These are phyloP conservation scores for Allolobophora icterica DNA, from an alignment of 2,888 invertebrate genomes.

Conservation along the genomic window DNA sequence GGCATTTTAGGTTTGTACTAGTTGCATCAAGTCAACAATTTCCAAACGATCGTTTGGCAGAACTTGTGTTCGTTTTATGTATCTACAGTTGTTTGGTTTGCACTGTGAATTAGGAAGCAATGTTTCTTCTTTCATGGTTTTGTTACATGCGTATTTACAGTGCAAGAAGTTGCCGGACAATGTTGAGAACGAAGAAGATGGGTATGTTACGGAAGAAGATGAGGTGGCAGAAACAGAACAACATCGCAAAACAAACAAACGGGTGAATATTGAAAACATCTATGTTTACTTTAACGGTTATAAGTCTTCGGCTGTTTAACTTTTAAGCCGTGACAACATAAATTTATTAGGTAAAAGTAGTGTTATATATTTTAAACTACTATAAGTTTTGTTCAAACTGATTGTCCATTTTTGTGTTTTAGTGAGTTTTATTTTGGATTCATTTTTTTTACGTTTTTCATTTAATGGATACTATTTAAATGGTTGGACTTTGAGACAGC, in stretches of 20 bases:
- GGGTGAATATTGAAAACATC: slow-evolving; percentile 52
- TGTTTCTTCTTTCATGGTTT: neutral
- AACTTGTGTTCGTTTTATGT: no score
- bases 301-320: neutral
- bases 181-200: slow-evolving; percentile 58
- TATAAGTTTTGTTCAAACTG: neutral
- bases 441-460: neutral
- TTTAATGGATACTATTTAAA: neutral
- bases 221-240: slow-evolving; percentile 67
- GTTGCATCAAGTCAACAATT: no score
- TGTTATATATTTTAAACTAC: neutral
- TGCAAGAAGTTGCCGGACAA: slow-evolving; percentile 66
- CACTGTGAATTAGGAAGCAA: no score
- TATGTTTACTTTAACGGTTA: neutral
- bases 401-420: neutral
- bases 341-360: neutral
- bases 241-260: slow-evolving; percentile 60
- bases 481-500: neutral
- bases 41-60: no score
- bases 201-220: slow-evolving; percentile 70
- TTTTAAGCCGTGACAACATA: neutral
- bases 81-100: no score
- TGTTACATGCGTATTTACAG: slow-evolving; percentile 52
- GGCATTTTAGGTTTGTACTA: no score
- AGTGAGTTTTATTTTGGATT: neutral